Conservation (phyloP, 2,113 vertebrate species). For the Poeciliopsis occidentalis region DNA sequence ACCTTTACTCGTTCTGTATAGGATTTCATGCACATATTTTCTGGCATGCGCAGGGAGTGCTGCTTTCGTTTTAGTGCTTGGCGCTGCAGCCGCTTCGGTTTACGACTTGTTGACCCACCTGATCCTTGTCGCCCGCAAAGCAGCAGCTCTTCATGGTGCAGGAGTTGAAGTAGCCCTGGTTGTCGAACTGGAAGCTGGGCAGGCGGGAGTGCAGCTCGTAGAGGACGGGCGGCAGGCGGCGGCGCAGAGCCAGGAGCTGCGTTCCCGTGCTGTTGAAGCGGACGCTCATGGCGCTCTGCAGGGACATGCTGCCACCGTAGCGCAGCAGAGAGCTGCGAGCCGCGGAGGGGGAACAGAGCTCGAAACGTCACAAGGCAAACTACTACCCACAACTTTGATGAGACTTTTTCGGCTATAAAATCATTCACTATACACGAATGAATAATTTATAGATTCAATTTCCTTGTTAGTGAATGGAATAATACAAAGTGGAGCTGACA, state of each 20-base stretch:
- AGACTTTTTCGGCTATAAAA: not conserved
- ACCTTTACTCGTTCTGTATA: no score
- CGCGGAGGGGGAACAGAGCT: not conserved
- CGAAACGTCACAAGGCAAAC: not conserved
- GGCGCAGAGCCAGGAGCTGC: constrained; percentile 91
- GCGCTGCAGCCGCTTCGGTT: no score
- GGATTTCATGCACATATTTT: not conserved
- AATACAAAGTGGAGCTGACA: no score
- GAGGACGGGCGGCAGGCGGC: constrained; percentile 93
- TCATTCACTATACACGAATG: not conserved
- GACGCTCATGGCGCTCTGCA: constrained; percentile 98
- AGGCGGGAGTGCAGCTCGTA: constrained; percentile 97
- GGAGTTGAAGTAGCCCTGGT: constrained; percentile 99
- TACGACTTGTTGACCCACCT: constrained; percentile 77
- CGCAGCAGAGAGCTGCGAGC: constrained; percentile 88
- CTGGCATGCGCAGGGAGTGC: not conserved
- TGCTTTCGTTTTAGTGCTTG: not conserved
- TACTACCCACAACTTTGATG: not conserved
- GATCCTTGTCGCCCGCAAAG: constrained; percentile 96
- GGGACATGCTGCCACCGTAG: constrained; percentile 94
- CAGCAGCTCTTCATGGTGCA: constrained; percentile 99
- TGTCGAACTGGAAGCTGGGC: constrained; percentile 98
- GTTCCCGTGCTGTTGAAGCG: constrained; percentile 97
- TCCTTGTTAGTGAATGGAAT: no score
- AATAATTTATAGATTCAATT: no score